phyloP scores from a whole-genome alignment of 2,888 invertebrate genomes.

The Gymnoscelis rufifasciata region DNA sequence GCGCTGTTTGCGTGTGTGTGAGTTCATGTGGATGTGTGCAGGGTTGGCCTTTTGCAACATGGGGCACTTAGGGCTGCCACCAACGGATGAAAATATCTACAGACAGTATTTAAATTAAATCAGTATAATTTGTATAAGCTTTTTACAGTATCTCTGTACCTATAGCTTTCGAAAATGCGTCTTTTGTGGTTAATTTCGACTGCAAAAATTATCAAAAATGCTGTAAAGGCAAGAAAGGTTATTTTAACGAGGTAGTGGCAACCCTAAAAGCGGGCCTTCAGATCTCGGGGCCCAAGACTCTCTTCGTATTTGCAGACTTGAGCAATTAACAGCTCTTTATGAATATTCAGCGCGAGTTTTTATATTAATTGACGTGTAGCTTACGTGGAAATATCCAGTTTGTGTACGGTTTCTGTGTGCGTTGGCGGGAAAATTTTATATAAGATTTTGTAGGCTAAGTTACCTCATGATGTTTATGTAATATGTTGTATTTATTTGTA shows the following conservation, averaged over 20 bases:
- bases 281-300: conserved; percentile 54
- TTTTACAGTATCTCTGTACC: too few relatives aligned
- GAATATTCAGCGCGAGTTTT: conserved; percentile 75
- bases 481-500: too few relatives aligned
- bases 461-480: too few relatives aligned
- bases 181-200: too few relatives aligned
- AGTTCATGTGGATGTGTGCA: conserved; percentile 39
- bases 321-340: conserved; percentile 78
- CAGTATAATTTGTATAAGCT: too few relatives aligned
- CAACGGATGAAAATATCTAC: background rate
- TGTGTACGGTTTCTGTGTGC: conserved; percentile 19
- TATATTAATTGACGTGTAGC: conserved; percentile 71
- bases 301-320: conserved; percentile 73
- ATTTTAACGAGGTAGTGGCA: conserved; percentile 6
- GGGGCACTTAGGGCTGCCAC: conserved; percentile 37
- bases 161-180: too few relatives aligned
- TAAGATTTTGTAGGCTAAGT: background rate
- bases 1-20: conserved; percentile 55
- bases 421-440: conserved; percentile 1
- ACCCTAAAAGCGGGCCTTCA: conserved; percentile 22
- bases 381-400: conserved; percentile 48
- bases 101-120: too few relatives aligned
- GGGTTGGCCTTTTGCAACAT: conserved; percentile 69
- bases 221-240: background rate
- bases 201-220: too few relatives aligned